Evolutionary conservation across 2,888 invertebrate genomes (phyloP), one percentile per base, ranked within the genome.

Genomic region (Muschampia plurimacula): DNA sequence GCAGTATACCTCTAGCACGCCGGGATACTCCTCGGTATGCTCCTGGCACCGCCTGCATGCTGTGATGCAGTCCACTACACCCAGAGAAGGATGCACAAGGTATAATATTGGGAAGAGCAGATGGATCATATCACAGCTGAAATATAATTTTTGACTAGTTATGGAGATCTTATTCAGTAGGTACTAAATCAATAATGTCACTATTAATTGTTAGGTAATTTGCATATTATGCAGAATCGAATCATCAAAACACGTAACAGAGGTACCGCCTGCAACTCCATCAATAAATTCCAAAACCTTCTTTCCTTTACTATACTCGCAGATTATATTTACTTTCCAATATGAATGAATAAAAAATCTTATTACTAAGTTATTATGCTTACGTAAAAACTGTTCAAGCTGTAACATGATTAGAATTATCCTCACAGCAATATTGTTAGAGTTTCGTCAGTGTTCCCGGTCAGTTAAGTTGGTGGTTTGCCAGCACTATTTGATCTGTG

Each of bases 1-100:
- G 77, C 92, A 92, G 84, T 91, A 87, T 36, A 92, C 87, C 71
- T 90, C 87, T 64, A 89, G 69, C n/a, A 89, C 69, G 0, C 81
- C 78, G 0, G 80, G 74, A 12, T 80, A 79, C 13, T 82, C 84
- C 5, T 60, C 28, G 64, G 76, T 49, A 81, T 79, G 49, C 77
- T 9, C 13, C 13, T 78, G 57, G 77, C 92, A 92, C n/a, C 79
- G 80, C 15, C 77, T 79, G 79, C 92, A 92, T 0, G 92, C 88
- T 2, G 80, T 78, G 55, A 83, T 78, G 76, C 92, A 92, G 83
- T 87, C 85, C 64, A 91, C 81, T 67, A 78, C 57, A 0, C 76
- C 76, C 0, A 67, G 28, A 7, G 73, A 32, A 5, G 74, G 57
- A 7, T 71, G 76, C 64, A 77, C 60, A 7, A 74, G 12, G 44